phyloP scores from a whole-genome alignment of 2,113 vertebrate species.

The Stegastes partitus region DNA sequence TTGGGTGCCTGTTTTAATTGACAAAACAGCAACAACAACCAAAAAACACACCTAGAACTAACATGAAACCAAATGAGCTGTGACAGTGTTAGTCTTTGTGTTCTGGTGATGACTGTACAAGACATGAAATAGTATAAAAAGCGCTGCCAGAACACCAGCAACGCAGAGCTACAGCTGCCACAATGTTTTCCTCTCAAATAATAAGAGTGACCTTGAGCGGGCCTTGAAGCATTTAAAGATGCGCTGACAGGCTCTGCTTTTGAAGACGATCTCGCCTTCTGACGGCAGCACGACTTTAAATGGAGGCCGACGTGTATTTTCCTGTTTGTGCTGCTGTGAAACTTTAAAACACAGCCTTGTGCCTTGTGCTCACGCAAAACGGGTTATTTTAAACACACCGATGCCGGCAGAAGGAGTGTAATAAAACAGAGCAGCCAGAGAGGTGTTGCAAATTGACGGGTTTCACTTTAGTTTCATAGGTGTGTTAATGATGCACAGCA shows the following conservation, averaged over 20 bases:
- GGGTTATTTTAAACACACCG: neutral
- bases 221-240: slow-evolving; percentile 17
- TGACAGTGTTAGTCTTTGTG: neutral
- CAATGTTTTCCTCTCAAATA: neutral
- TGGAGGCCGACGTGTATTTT: slow-evolving; percentile 8
- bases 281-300: slow-evolving; percentile 17
- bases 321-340: slow-evolving; percentile 23
- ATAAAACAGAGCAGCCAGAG: neutral
- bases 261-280: slow-evolving; percentile 28
- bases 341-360: neutral
- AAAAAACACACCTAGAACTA: neutral
- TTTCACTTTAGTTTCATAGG: neutral
- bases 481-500: neutral
- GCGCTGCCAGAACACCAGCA: neutral
- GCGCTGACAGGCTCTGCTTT: neutral
- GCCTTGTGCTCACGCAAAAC: neutral
- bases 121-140: neutral
- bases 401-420: neutral
- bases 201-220: neutral
- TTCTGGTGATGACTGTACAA: neutral
- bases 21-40: too few species aligned
- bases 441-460: neutral
- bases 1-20: neutral
- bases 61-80: neutral
- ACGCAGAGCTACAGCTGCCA: slow-evolving; percentile 1